These are phyloP conservation scores for Andrena bicolor DNA, from an alignment of 2,888 invertebrate genomes.

Conservation along the genomic window DNA sequence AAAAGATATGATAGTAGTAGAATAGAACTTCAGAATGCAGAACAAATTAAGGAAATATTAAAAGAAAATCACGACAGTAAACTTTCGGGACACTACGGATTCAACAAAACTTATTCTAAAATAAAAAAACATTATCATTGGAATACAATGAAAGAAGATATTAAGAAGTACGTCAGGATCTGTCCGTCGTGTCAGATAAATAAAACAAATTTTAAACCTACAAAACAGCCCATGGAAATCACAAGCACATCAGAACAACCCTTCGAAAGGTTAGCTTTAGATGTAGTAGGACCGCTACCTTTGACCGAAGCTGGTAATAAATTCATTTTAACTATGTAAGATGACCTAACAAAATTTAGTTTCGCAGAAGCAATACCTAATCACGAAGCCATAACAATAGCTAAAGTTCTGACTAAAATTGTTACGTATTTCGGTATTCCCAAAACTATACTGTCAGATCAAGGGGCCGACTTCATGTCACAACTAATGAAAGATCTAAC, in stretches of 20 bases:
- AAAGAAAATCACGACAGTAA: background rate
- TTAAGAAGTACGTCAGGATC: background rate
- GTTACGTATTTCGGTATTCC: constrained; percentile 18
- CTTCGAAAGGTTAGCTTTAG: constrained; percentile 17
- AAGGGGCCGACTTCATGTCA: constrained; percentile 26
- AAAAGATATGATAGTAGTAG: background rate
- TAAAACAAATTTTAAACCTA: constrained; percentile 28
- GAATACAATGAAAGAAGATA: constrained; percentile 1
- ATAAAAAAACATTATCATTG: constrained; percentile 10
- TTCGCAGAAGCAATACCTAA: constrained; percentile 19
- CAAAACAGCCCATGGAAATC: constrained; percentile 30
- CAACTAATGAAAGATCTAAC: constrained; percentile 13
- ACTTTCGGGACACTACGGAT: constrained; percentile 17
- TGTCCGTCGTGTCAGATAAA: constrained; percentile 18
- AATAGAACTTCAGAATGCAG: background rate
- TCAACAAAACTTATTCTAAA: constrained; percentile 12
- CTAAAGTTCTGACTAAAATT: background rate
- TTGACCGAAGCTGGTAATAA: constrained; percentile 5
- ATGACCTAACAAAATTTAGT: constrained; percentile 29
- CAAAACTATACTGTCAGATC: background rate
- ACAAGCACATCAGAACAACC: background rate
- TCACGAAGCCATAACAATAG: constrained; percentile 15
- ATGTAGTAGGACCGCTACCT: constrained; percentile 24
- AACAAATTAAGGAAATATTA: background rate
- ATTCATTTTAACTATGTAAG: constrained; percentile 24